Percentiles rank a stretch among this genome's conserved stretches.
Conservation (phyloP, 1,140 invertebrate species). For the Dysdera silvatica region DNA sequence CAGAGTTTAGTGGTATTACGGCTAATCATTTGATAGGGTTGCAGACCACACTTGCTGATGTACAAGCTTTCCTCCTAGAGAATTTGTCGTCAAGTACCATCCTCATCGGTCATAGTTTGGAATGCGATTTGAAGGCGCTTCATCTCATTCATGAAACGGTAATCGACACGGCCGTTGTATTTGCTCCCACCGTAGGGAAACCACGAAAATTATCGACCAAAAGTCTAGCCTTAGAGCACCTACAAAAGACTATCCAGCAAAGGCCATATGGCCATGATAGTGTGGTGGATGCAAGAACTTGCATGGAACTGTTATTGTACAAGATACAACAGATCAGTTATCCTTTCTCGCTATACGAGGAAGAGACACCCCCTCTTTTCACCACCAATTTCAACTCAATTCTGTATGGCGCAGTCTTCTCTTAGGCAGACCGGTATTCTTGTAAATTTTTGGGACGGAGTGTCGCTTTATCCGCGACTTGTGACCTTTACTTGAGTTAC, state of each 20-base stretch:
- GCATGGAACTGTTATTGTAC: conserved; percentile 10
- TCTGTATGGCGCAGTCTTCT: too few species aligned
- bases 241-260: conserved; percentile 91
- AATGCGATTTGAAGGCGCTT: conserved; percentile 88
- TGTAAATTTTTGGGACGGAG: too few species aligned
- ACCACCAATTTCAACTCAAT: too few species aligned
- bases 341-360: too few species aligned
- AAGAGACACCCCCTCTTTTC: too few species aligned
- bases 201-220: conserved; percentile 83
- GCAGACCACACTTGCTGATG: conserved; percentile 65
- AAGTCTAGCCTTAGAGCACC: conserved; percentile 74
- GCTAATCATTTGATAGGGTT: conserved; percentile 61
- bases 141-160: conserved; percentile 83
- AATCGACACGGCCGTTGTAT: conserved; percentile 91
- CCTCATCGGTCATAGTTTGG: conserved; percentile 90
- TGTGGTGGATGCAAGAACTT: conserved; percentile 12
- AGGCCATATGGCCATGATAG: conserved; percentile 39
- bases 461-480: too few species aligned
- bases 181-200: conserved; percentile 84
- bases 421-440: too few species aligned
- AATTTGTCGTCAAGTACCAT: conserved; percentile 85
- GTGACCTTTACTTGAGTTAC: too few species aligned
- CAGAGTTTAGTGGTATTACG: conserved; percentile 80
- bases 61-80: conserved; percentile 78
- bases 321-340: too few species aligned